Base-by-base conservation (phyloP, 2,888 invertebrate genomes). In the Nycteola revayana region DNA sequence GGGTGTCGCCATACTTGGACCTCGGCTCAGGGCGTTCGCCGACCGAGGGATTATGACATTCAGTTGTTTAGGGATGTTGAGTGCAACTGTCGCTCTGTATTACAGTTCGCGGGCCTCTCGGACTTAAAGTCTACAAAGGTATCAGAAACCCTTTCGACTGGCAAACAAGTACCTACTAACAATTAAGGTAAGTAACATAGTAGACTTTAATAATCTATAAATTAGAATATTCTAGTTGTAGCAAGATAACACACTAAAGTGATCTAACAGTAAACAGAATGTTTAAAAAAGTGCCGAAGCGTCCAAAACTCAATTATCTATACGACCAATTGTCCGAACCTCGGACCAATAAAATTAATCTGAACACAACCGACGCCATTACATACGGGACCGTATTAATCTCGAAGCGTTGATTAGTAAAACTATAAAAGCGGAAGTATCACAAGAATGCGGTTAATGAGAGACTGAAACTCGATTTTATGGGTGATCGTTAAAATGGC, bases 351-450 rank as follows among this genome's bases (percentile, higher is more conserved):
- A 86, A 86, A 86, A 82, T 80, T 84, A 84, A 86, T 83, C 82
- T 80, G 64, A 63, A 75, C 74, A 71, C 72, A 71, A 66, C 79
- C 78, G 63, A 81, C 77, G 75, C 86, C 80, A 86, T 85, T 84
- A 86, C 81, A 64, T 72, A 72, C 72, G 68, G 66, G 75, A 77
- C 82, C 74, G 75, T 75, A 87, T 85, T 86, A 86, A 87, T 85
- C 85, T 86, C 72, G 57, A 71, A 70, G 80, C 83, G 84, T 87
- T 87, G 87, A 87, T 87, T 87, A 87, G 85, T 86, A 81, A 85
- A 86, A 86, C 87, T 88, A 87, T 88, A 87, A 88, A 87, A 83
- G 83, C 84, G 86, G 87, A 87, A 87, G 85, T 87, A 85, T 86
- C 83, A 80, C 71, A 83, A 75, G 87, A 88, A 88, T 88, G 87